Evolutionary conservation across 2,113 vertebrate genomes (phyloP), one percentile per base, ranked within the genome.

Genomic region (Pagrus major): DNA sequence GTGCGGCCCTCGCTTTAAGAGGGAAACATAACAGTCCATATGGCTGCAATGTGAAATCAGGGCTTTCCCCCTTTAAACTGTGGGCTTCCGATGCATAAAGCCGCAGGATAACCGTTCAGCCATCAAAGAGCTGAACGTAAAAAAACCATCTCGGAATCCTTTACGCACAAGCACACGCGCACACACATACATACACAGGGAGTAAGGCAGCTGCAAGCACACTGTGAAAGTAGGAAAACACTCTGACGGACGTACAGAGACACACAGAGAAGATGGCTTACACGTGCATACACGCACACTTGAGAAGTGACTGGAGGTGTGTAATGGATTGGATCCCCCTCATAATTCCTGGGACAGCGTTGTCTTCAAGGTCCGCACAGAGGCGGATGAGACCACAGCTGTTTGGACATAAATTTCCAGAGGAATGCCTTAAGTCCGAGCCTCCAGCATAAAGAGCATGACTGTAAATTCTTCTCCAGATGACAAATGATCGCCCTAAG

Each of bases 371-470:
- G 88, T 88, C 61, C 51, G 31, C 54, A 83, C 65, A 47, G 76
- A 89, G 88, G 83, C 88, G 80, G 82, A 92, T 90, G 80, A 85
- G 88, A 89, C 88, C 87, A 76, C 95, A 95, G 94, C 94, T 95
- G 94, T 88, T 81, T 81, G 88, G 86, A 92, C 89, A 93, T 94
- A 94, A 94, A 94, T 95, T 93, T 93, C 52, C 92, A 73, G 54
- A 94, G 92, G 92, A 95, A 95, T 94, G 89, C 86, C 87, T 87
- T 16, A 71, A 74, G 83, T 79, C 86, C 44, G 71, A 89, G 86
- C 80, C 81, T 88, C 81, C 83, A 78, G 88, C 85, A 61, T 86
- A 84, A 91, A 87, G 82, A 89, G 83, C 86, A 66, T 82, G 89
- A 94, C 92, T 88, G 81, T 79, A 79, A 83, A 88, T 89, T 91